Evolutionary conservation across 64 coral and sea anemone genomes (phyloP).

Genomic region (Dendrophyllia cribrosa): DNA sequence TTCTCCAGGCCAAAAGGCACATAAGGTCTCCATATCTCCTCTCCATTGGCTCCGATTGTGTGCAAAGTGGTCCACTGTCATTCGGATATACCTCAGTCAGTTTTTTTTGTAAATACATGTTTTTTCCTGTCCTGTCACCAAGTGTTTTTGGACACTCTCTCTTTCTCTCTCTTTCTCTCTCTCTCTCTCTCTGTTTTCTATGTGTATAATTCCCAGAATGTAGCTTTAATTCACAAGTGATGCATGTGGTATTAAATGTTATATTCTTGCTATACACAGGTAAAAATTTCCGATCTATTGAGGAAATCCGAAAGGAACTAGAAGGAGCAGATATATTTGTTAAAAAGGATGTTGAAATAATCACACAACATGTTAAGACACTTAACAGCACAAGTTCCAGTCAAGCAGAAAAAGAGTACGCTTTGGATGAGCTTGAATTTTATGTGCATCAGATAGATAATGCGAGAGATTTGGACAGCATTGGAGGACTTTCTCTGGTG

Average conservation of each 20-base stretch:
- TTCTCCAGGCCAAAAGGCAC: too few relatives aligned
- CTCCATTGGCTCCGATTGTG: too few relatives aligned
- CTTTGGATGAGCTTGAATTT: slow-evolving; percentile 94
- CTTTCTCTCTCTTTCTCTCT: too few relatives aligned
- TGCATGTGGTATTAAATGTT: not conserved
- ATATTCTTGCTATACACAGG: not conserved
- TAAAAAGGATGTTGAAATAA: slow-evolving; percentile 93
- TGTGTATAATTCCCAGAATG: too few relatives aligned
- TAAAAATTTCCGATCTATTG: slow-evolving; percentile 77
- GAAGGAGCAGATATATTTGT: slow-evolving; percentile 83
- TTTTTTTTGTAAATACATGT: too few relatives aligned
- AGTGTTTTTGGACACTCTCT: too few relatives aligned
- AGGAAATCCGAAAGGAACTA: slow-evolving; percentile 94
- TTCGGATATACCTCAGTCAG: too few relatives aligned
- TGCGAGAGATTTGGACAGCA: slow-evolving; percentile 84
- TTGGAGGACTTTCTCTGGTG: slow-evolving; percentile 87
- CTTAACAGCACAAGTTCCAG: slow-evolving; percentile 65
- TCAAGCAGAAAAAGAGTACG: slow-evolving; percentile 57
- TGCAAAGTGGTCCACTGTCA: too few relatives aligned
- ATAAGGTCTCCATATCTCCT: too few relatives aligned
- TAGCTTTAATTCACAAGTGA: too few relatives aligned
- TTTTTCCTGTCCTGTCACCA: too few relatives aligned
- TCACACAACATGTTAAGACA: slow-evolving; percentile 70
- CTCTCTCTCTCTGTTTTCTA: too few relatives aligned
- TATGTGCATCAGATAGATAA: slow-evolving; percentile 98